Conservation (phyloP, 2,797 vertebrate genomes). For the Parauchenoglanis punctatus region DNA sequence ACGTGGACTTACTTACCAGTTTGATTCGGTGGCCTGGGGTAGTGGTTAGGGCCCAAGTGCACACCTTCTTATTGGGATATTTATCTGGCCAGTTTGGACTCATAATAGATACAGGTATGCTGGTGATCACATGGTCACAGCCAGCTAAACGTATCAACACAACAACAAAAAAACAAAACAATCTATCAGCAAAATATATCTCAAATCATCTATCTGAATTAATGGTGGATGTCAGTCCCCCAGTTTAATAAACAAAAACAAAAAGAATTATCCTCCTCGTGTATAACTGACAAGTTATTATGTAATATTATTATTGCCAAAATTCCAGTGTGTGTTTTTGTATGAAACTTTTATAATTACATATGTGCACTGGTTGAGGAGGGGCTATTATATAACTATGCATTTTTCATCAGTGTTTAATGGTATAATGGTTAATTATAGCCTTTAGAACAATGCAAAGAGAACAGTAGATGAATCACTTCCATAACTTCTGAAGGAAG, state of each 20-base stretch:
- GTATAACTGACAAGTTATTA: too few relatives aligned
- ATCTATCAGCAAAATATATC: background rate
- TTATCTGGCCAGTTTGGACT: conserved; percentile 98
- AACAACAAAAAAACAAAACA: background rate
- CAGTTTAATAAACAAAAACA: background rate
- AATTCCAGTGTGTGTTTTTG: background rate
- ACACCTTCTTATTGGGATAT: conserved; percentile 96
- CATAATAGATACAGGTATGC: conserved; percentile 86
- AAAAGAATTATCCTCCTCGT: background rate
- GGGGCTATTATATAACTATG: background rate
- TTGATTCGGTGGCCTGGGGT: conserved; percentile 92
- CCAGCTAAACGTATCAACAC: conserved; percentile 78
- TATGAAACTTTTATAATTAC: background rate
- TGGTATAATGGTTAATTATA: background rate
- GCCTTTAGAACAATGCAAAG: background rate
- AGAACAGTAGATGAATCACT: background rate
- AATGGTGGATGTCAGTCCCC: background rate
- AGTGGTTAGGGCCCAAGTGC: conserved; percentile 90
- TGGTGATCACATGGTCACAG: conserved; percentile 91
- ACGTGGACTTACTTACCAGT: conserved; percentile 84
- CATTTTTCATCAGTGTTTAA: background rate
- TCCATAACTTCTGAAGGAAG: background rate
- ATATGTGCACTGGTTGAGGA: background rate
- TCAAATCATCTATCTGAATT: too few relatives aligned
- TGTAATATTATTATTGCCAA: background rate